Conservation (phyloP, 35 echinoderm and acorn worm genomes). For the Heliocidaris tuberculata region DNA sequence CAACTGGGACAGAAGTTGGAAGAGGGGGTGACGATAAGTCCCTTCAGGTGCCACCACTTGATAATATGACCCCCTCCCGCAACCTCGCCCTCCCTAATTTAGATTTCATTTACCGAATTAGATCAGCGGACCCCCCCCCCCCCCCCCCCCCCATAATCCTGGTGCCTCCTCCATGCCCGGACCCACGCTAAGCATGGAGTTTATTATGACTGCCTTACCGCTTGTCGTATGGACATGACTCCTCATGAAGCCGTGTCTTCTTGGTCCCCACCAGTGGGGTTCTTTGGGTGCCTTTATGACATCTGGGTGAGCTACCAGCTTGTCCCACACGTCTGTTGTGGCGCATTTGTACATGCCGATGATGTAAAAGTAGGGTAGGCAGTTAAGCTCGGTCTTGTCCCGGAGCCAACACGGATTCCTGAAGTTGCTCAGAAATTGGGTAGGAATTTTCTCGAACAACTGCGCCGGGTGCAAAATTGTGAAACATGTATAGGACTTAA, state of each 20-base stretch:
- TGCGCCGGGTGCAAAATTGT: neutral
- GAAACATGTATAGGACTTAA: too few species aligned
- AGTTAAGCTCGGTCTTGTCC: neutral
- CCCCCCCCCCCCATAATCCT: too few species aligned
- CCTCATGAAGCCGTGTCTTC: slow-evolving; percentile 39
- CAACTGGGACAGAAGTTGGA: too few species aligned
- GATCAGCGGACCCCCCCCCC: too few species aligned
- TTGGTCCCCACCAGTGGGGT: slow-evolving; percentile 73
- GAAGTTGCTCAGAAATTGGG: slow-evolving; percentile 35
- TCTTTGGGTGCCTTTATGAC: slow-evolving; percentile 56
- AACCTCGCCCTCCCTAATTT: too few species aligned
- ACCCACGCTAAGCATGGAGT: too few species aligned
- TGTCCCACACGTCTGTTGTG: slow-evolving; percentile 68
- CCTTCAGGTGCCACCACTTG: too few species aligned
- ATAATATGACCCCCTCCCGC: too few species aligned
- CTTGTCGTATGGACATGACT: slow-evolving; percentile 13
- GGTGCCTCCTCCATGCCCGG: too few species aligned
- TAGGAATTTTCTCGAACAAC: slow-evolving; percentile 50
- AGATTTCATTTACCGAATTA: too few species aligned
- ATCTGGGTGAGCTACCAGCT: slow-evolving; percentile 59
- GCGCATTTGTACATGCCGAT: slow-evolving; percentile 67
- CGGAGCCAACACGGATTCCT: slow-evolving; percentile 64
- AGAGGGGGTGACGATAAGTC: too few species aligned
- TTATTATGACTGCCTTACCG: slow-evolving; percentile 8
- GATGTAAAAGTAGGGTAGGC: slow-evolving; percentile 72